Conservation (phyloP, 2,797 vertebrate species). For the Halcyon smyrnensis region DNA sequence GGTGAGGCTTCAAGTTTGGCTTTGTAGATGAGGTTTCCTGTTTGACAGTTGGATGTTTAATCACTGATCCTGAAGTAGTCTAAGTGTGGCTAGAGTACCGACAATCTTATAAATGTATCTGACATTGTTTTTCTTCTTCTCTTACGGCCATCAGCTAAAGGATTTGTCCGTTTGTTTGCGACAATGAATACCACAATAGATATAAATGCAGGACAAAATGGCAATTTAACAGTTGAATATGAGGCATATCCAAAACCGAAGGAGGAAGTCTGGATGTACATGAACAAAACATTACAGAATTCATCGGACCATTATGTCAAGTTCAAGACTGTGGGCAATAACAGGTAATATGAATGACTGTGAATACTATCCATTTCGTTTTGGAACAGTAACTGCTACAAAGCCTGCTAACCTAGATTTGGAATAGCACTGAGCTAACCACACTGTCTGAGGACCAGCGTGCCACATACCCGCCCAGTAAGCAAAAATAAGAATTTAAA, state of each 20-base stretch:
- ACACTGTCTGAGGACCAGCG: neutral
- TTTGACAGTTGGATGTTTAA: conserved; percentile 8
- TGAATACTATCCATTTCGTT: neutral
- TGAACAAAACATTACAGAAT: conserved; percentile 85
- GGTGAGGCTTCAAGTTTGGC: conserved; percentile 11
- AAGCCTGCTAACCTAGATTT: neutral
- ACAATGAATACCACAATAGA: conserved; percentile 85
- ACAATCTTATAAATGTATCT: neutral
- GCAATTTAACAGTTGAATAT: conserved; percentile 86
- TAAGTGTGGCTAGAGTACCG: neutral
- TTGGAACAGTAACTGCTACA: neutral
- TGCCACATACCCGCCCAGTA: neutral
- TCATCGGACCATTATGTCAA: conserved; percentile 90
- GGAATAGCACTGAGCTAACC: neutral
- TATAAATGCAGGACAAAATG: conserved; percentile 90
- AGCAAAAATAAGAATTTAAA: neutral
- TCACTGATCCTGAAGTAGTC: neutral
- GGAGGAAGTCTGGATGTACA: conserved; percentile 87
- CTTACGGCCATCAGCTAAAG: conserved; percentile 83
- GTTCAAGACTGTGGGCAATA: conserved; percentile 80
- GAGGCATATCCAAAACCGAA: conserved; percentile 89
- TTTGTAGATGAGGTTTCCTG: conserved; percentile 8
- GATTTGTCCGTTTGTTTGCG: conserved; percentile 86
- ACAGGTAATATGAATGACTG: conserved; percentile 83
- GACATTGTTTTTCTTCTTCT: conserved; percentile 31